Base-by-base conservation (phyloP, 2,888 invertebrate species). In the Drosophila colorata region DNA sequence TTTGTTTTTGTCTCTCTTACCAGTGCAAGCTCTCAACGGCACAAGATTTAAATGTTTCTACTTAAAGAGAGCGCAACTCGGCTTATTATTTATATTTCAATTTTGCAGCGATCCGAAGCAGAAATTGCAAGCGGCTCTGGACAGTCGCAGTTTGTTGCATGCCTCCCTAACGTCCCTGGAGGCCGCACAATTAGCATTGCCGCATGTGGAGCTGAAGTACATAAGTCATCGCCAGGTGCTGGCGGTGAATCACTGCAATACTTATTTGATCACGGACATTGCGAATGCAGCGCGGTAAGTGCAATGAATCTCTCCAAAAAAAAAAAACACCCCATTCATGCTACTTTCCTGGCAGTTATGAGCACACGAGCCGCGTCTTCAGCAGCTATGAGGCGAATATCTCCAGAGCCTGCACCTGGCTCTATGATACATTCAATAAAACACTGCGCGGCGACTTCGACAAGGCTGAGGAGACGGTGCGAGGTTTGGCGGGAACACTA, bases 261-360 rank as follows among this genome's bases (percentile, higher is more conserved):
- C 89, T 2, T 92, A 92, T 59, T 74, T 92, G 53, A 81, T 92
- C 28, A 92, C 92, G 0, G 92, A 92, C 66, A 88, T 92, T 55
- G 91, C 91, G n/a, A 90, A 91, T 74, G 65, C 83, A 25, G 75
- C 82, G 3, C 76, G 91, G 91, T 91, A 68, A 69, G 51, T 31
- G n/a, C 2, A 6, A 13, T n/a, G 6, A 28, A 9, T 28, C 9
- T 28, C 8, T 9, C 9, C 8, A 2, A 9, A 28, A 28, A 2
- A 28, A 8, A 28, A 28, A 28, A 0, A 1, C 28, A 9, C 2
- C 2, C 1, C 13, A n/a, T 9, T 11, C 11, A 8, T 20, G 2
- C 5, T 0, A 5, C 16, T 9, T 20, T 23, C 9, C 6, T 8
- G 13, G 13, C 18, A 91, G 92, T n/a, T 92, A 90, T 53, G 87